Conservation (phyloP, 2,888 invertebrate species). For the Alsophila aescularia region DNA sequence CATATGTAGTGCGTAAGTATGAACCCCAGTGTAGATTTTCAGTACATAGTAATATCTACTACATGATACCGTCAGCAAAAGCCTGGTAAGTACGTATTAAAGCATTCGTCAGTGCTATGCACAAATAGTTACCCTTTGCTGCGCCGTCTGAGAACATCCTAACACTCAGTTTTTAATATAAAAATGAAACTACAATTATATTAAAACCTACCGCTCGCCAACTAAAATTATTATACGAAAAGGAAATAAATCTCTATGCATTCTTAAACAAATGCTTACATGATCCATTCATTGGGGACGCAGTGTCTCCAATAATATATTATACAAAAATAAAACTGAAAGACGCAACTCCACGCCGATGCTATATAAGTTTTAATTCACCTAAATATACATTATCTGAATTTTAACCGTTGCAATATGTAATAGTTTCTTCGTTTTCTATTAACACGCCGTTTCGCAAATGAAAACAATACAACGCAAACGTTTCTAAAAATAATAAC, state of each 20-base stretch:
- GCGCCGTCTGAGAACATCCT: constrained; percentile 2
- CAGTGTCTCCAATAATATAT: constrained; percentile 59
- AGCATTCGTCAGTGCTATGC: neutral
- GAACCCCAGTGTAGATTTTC: too few species aligned
- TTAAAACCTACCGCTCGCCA: constrained; percentile 49
- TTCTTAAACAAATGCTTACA: constrained; percentile 79
- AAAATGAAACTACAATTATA: constrained; percentile 17
- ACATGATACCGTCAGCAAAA: too few species aligned
- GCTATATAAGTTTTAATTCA: constrained; percentile 13
- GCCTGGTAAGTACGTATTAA: too few species aligned
- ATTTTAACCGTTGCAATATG: neutral
- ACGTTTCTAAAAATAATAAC: constrained; percentile 8
- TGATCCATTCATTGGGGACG: constrained; percentile 58
- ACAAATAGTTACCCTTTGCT: neutral
- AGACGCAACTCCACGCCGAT: constrained; percentile 69
- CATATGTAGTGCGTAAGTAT: too few species aligned
- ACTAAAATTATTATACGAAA: constrained; percentile 51
- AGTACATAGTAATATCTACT: too few species aligned
- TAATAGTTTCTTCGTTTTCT: neutral
- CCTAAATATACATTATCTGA: constrained; percentile 8
- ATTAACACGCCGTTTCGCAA: neutral
- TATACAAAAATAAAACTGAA: constrained; percentile 70
- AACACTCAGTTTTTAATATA: neutral
- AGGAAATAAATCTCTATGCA: constrained; percentile 64
- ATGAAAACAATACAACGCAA: neutral